Evolutionary conservation across 2,888 invertebrate genomes (phyloP).

Genomic region (Diaphora mendica): DNA sequence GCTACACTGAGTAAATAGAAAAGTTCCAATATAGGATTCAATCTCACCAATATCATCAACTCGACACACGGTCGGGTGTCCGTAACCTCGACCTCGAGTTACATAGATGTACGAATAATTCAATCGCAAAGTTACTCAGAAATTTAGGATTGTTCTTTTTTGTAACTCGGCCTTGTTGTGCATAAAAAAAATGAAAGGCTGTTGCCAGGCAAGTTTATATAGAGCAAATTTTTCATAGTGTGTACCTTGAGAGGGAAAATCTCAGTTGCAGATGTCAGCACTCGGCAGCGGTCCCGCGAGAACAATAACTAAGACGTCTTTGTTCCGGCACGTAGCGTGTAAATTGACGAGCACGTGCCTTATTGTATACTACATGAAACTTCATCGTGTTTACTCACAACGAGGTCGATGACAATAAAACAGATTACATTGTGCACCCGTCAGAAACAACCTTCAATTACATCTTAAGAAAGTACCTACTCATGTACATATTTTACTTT

Average conservation of each 20-base stretch:
- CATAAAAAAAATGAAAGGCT: slow-evolving; percentile 65
- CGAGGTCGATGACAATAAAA: slow-evolving; percentile 59
- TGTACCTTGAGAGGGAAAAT: slow-evolving; percentile 63
- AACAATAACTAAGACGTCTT: slow-evolving; percentile 71
- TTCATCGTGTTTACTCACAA: slow-evolving; percentile 54
- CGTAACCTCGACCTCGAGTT: slow-evolving; percentile 61
- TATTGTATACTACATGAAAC: slow-evolving; percentile 39
- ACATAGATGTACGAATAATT: slow-evolving; percentile 49
- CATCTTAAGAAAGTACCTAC: slow-evolving; percentile 33
- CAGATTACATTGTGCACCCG: slow-evolving; percentile 54
- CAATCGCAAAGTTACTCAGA: slow-evolving; percentile 51
- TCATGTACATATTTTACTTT: slow-evolving; percentile 20
- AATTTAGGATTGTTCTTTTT: slow-evolving; percentile 58
- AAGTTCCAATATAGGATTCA: slow-evolving; percentile 67
- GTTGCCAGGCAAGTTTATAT: slow-evolving; percentile 58
- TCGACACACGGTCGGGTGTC: slow-evolving; percentile 34
- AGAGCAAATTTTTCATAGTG: slow-evolving; percentile 50
- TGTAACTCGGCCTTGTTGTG: slow-evolving; percentile 55
- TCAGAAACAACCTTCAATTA: slow-evolving; percentile 27
- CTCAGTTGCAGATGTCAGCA: slow-evolving; percentile 63
- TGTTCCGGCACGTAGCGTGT: slow-evolving; percentile 69
- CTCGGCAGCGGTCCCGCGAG: slow-evolving; percentile 52
- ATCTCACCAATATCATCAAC: slow-evolving; percentile 62
- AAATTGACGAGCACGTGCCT: slow-evolving; percentile 69
- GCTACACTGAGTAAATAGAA: slow-evolving; percentile 70